Evolutionary conservation across 2,888 invertebrate genomes (phyloP).

Genomic region (Ceramica pisi): DNA sequence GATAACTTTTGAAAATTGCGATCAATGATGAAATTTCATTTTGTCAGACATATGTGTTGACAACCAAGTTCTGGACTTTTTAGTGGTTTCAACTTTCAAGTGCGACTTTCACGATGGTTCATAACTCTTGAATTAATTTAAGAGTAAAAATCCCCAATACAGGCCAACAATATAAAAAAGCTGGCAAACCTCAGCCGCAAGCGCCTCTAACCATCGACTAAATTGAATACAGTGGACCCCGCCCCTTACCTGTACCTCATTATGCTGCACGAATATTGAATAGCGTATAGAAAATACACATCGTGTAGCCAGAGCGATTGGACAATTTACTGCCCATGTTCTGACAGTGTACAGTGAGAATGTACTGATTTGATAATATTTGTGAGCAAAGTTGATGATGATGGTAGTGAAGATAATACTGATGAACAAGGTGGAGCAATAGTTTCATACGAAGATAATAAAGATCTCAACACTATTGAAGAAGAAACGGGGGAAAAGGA

Average conservation of each 20-base stretch:
- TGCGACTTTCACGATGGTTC: too few relatives aligned
- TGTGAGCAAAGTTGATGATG: background rate
- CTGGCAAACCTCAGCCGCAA: constrained; percentile 32
- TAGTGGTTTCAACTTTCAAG: background rate
- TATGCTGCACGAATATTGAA: constrained; percentile 65
- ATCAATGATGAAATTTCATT: too few relatives aligned
- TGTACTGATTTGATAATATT: constrained; percentile 26
- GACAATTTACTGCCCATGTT: constrained; percentile 56
- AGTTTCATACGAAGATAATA: background rate
- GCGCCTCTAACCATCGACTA: constrained; percentile 44
- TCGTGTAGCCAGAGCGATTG: constrained; percentile 50
- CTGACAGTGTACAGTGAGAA: constrained; percentile 22
- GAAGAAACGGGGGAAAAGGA: background rate
- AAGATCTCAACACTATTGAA: background rate
- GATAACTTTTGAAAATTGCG: too few relatives aligned
- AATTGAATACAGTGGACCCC: constrained; percentile 67
- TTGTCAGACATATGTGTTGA: background rate
- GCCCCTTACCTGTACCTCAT: constrained; percentile 75
- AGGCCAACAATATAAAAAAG: constrained; percentile 20
- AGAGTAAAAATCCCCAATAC: background rate
- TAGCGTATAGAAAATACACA: constrained; percentile 61
- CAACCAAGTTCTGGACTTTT: background rate
- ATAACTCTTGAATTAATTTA: background rate
- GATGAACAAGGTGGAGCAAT: background rate
- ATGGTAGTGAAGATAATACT: background rate